These are phyloP conservation scores for Netelia inedita DNA, from an alignment of 2,888 invertebrate species.

Conservation along the genomic window DNA sequence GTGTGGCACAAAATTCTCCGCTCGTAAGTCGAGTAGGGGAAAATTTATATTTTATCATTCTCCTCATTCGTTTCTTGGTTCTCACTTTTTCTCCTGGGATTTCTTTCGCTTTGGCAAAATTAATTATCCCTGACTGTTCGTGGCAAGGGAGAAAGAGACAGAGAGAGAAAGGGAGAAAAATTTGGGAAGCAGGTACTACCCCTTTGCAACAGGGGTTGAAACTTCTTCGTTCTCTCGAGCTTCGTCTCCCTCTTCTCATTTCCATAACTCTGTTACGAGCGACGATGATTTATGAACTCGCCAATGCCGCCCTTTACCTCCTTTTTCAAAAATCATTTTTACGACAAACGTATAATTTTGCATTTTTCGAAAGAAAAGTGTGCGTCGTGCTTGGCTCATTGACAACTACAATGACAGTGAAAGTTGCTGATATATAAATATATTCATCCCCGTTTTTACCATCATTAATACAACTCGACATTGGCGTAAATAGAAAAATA, in stretches of 20 bases:
- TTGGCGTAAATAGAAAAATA: too few species aligned
- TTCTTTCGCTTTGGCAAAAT: constrained; percentile 33
- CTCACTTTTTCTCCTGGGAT: constrained; percentile 19
- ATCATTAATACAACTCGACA: too few species aligned
- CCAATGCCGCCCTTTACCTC: too few species aligned
- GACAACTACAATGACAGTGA: background rate
- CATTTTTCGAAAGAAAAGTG: background rate
- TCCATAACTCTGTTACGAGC: background rate
- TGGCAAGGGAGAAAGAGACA: too few species aligned
- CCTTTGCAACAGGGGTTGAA: background rate
- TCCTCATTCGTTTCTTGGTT: background rate
- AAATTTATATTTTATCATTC: background rate
- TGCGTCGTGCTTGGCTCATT: background rate
- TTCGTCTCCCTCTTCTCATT: constrained; percentile 7
- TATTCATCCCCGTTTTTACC: background rate
- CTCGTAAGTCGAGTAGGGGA: too few species aligned
- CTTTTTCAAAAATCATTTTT: background rate
- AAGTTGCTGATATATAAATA: background rate
- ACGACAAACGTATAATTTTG: background rate
- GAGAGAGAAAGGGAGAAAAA: constrained; percentile 20
- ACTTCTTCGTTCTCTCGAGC: background rate
- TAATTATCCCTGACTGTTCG: constrained; percentile 44
- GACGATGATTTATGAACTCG: too few species aligned
- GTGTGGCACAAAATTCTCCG: background rate
- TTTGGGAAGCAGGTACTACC: constrained; percentile 55